A percentile compares a stretch with the other conserved stretches of the same genome.
Conservation (phyloP, 2,113 vertebrate genomes). For the Erythrocercus mccallii region DNA sequence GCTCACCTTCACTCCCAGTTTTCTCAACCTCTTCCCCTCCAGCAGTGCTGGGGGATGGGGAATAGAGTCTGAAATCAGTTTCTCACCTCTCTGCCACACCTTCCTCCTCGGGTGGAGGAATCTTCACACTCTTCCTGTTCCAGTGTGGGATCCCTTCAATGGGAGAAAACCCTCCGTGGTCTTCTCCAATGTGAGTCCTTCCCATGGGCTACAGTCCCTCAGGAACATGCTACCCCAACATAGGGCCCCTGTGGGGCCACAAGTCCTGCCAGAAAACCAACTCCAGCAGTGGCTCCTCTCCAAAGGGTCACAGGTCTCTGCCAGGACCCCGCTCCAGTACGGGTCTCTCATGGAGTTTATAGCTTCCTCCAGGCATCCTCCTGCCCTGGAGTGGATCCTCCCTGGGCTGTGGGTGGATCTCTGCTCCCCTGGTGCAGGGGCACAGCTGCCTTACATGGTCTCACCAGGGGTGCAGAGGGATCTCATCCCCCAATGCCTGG, state of each 20-base stretch:
- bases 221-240: rapidly evolving
- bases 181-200: background rate
- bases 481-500: rapidly evolving
- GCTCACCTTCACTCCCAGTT: background rate
- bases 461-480: no score
- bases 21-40: background rate
- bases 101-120: background rate
- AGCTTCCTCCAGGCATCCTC: background rate
- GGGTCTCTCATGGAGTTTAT: no score
- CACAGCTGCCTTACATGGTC: background rate
- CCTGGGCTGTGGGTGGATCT: background rate
- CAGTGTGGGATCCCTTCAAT: rapidly evolving
- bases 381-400: background rate
- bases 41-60: background rate
- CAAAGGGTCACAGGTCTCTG: no score
- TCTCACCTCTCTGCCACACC: background rate
- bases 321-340: background rate
- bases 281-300: background rate
- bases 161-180: background rate
- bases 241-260: background rate
- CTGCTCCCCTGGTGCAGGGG: background rate
- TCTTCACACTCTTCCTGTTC: background rate
- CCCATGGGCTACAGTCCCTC: background rate
- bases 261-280: background rate
- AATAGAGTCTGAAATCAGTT: background rate